These are phyloP conservation scores for Bombylius major DNA, from an alignment of 2,888 invertebrate genomes.

Conservation along the genomic window DNA sequence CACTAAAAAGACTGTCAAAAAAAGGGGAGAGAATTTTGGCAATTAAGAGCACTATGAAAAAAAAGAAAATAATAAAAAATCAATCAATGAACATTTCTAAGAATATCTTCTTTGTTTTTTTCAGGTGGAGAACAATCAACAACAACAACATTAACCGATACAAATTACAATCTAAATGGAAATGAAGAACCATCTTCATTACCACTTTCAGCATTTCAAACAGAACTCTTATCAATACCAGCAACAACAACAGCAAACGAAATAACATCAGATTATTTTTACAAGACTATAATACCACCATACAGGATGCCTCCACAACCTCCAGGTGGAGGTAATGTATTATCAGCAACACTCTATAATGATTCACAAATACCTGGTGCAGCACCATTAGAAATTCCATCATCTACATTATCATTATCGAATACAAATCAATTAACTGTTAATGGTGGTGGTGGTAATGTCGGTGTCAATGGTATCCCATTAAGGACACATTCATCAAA, in stretches of 20 bases:
- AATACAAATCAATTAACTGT: neutral
- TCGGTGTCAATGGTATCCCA: slow-evolving; percentile 5
- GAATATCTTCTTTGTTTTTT: too few relatives aligned
- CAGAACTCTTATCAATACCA: neutral
- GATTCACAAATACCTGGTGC: slow-evolving; percentile 33
- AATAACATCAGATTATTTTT: too few relatives aligned
- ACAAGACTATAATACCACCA: slow-evolving; percentile 42
- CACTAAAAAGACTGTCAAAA: too few relatives aligned
- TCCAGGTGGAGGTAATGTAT: slow-evolving; percentile 43
- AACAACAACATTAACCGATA: too few relatives aligned
- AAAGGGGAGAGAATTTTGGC: too few relatives aligned
- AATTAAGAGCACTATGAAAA: too few relatives aligned
- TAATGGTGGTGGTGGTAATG: too few relatives aligned
- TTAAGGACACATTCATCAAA: slow-evolving; percentile 67
- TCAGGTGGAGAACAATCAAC: neutral
- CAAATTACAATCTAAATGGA: neutral
- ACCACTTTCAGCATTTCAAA: too few relatives aligned
- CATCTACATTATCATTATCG: too few relatives aligned
- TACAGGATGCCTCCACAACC: slow-evolving; percentile 59
- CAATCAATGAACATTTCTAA: too few relatives aligned
- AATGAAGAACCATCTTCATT: neutral
- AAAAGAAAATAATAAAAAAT: too few relatives aligned
- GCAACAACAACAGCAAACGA: neutral
- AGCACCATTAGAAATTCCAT: slow-evolving; percentile 20
- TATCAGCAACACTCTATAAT: slow-evolving; percentile 37